Percentiles rank a stretch among this genome's conserved stretches.
Conservation (phyloP, 2,113 vertebrate species). For the Malurus melanocephalus region DNA sequence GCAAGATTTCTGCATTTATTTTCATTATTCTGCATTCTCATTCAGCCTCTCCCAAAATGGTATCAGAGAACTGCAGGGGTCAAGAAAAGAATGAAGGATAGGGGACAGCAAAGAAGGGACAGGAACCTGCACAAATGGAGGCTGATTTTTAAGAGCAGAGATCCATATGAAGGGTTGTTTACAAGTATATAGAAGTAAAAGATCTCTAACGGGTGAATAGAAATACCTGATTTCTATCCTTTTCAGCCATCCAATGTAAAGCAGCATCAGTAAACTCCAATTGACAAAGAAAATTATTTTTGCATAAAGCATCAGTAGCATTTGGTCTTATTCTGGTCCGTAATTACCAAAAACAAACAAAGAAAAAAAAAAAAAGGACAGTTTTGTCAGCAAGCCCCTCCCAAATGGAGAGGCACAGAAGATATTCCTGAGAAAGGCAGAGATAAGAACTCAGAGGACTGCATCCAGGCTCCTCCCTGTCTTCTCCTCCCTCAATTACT, state of each 20-base stretch:
- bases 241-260: not conserved
- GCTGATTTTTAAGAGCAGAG: not conserved
- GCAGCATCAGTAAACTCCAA: not conserved
- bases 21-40: not conserved
- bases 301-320: not conserved
- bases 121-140: not conserved
- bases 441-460: not conserved
- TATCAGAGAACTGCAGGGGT: not conserved
- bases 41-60: not conserved
- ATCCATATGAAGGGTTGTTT: not conserved
- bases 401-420: not conserved
- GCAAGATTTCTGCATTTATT: not conserved
- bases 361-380: fast-evolving
- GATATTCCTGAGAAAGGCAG: not conserved
- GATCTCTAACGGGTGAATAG: fast-evolving
- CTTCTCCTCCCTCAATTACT: not conserved
- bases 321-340: not conserved
- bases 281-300: not conserved
- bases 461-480: not conserved
- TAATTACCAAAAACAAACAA: fast-evolving
- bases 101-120: not conserved
- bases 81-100: not conserved
- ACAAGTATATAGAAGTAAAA: not conserved
- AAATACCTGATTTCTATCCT: not conserved
- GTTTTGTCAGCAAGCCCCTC: not conserved